Evolutionary conservation across 2,888 invertebrate genomes (phyloP).

Genomic region (Villa cingulata): DNA sequence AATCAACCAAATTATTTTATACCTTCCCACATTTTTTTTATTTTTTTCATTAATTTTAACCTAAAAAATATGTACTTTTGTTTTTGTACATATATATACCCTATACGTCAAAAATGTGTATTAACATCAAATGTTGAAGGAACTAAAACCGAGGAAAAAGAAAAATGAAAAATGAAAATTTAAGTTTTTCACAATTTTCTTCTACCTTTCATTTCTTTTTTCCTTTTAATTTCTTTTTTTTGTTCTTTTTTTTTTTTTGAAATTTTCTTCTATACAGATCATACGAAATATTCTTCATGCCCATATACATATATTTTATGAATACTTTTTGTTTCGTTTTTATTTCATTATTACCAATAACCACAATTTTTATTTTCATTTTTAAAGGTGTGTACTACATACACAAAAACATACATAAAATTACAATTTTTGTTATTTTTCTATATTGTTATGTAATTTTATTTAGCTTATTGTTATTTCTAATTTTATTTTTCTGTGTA

Average conservation of each 20-base stretch:
- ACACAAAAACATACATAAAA: no score
- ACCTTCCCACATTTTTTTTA: constrained; percentile 7
- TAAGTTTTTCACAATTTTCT: no score
- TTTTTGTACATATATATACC: neutral
- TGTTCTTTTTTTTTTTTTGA: neutral
- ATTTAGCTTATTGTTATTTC: no score
- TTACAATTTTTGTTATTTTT: constrained; percentile 7
- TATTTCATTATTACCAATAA: constrained; percentile 3
- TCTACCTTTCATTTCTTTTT: no score
- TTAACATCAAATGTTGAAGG: no score
- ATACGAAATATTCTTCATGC: constrained; percentile 11
- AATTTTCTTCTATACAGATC: constrained; percentile 2
- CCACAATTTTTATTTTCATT: constrained; percentile 5
- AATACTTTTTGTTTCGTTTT: neutral
- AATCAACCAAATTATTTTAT: no score
- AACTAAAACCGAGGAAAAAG: no score
- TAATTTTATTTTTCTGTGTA: neutral
- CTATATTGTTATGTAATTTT: constrained; percentile 4
- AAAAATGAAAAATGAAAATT: no score
- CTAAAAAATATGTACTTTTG: neutral
- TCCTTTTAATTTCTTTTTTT: no score
- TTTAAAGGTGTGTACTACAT: constrained; percentile 12
- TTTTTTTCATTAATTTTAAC: no score
- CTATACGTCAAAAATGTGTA: no score
- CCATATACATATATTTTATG: constrained; percentile 4